Evolutionary conservation across 2,113 vertebrate species (phyloP), one percentile per base, ranked within the genome.

Genomic region (Lathamus discolor): DNA sequence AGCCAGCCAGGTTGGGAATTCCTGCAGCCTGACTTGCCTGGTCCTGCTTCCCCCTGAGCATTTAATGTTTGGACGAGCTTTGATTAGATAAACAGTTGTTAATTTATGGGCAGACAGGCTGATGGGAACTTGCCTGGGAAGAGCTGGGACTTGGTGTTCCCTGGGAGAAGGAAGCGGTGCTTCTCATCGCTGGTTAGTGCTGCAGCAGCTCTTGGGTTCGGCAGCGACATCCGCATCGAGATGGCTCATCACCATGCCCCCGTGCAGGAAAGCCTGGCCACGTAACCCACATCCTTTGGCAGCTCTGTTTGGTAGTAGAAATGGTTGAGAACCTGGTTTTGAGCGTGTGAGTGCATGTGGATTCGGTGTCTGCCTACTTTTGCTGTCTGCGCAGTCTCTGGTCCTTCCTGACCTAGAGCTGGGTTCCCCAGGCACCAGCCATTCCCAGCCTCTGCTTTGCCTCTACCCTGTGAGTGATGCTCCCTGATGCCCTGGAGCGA

Each of bases 231-330:
- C 29, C 0, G 9, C 70, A 46, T 59, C 2, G 5, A 46, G 54
- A n/a, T 80, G 68, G 24, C 73, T 88, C 2, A 0, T 93, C 73
- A 43, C 80, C 69, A 9, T 83, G 35, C 70, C 4, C 39, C 27
- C 2, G 0, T 31, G 25, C 82, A 83, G 69, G 52, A 86, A 90
- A 54, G 33, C 61, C 69, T 83, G 64, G 51, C 88, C 43, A 0
- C 83, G 31, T 27, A 68, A 68, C 29, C 92, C 93, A 95, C 90
- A 91, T 94, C 90, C 92, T 95, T 51, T 20, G 13, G 24, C 83
- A 90, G 73, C 69, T 73, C n/a, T 43, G 20, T 49, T 77, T 7
- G 2, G 19, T 66, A 43, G 57, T 67, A 25, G 63, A 83, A 57
- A 59, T 64, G 67, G 41, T 76, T 0, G 1, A 52, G 35, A 55